Conservation (phyloP, 2,113 vertebrate species). For the Petromus typicus region DNA sequence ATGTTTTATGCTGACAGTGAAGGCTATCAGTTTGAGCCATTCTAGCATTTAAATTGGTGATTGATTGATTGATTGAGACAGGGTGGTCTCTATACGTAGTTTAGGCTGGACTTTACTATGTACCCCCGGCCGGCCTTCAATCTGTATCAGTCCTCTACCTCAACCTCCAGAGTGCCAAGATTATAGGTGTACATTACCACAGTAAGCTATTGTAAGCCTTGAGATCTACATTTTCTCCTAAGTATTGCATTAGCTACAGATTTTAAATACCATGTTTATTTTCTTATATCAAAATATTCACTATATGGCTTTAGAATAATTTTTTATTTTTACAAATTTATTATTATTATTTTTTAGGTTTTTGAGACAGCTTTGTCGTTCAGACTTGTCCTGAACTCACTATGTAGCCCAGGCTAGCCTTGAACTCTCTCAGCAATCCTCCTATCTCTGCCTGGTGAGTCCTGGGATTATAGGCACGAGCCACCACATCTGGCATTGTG, state of each 20-base stretch:
- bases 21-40: not conserved
- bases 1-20: not conserved
- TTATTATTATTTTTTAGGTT: no score
- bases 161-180: not conserved
- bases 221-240: not conserved
- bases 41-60: not conserved
- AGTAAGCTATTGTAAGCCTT: not conserved
- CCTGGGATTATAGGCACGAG: no score
- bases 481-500: no score
- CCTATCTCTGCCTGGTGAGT: no score
- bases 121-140: not conserved
- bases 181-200: not conserved
- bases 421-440: no score
- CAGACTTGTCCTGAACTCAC: no score
- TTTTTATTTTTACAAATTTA: no score
- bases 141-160: not conserved
- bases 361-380: no score
- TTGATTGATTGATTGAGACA: not conserved
- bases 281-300: not conserved
- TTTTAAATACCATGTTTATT: not conserved
- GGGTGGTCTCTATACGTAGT: not conserved
- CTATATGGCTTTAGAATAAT: not conserved
- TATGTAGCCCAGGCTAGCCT: no score
- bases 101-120: not conserved
- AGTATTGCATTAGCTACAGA: not conserved